Evolutionary conservation across 2,113 vertebrate species (phyloP), one percentile per base, ranked within the genome.

Genomic region (Grammomys surdaster): DNA sequence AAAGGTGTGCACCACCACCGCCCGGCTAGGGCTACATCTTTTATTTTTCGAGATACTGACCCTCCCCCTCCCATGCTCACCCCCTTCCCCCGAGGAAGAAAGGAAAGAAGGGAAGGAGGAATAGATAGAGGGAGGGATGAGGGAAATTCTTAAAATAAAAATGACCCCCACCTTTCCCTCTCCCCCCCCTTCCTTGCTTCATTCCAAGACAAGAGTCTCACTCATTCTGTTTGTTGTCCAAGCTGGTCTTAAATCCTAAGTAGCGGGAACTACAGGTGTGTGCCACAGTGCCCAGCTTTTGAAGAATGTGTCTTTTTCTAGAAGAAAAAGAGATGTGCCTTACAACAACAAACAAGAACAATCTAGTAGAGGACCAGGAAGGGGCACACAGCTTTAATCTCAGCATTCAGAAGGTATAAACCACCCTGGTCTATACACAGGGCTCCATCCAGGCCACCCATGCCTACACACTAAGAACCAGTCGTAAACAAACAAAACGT

Each of bases 61-160:
- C 8, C 40, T 5, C 9, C 19, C 7, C 4, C 4, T 3, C 16
- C 36, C 1, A 7, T 4, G 17, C 14, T 31, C 31, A 14, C 28
- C 33, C 69, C 22, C 14, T 31, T 12, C 2, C 28, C 33, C 69
- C 22, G 2, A 6, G 0, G 8, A n/a, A 72, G 19, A 10, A 12
- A 31, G 3, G 63, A 12, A 60, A 7, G 60, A 43, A 22, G 70
- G n/a, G n/a, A 40, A 1, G 7, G 17, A 65, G 63, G 63, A 13
- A 11, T 3, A 26, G 5, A 26, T 43, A 12, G 24, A 46, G 4
- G 11, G 43, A 24, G 6, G 14, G 22, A 46, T 13, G 43, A 48
- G 48, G 43, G 24, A 46, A 46, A 46, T 3, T 77, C 28, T 48
- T 28, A 28, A 46, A 76, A 46, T 43, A 76, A 76, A 77, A 77